Evolutionary conservation across 2,797 vertebrate genomes (phyloP).

Genomic region (Coilia nasus): DNA sequence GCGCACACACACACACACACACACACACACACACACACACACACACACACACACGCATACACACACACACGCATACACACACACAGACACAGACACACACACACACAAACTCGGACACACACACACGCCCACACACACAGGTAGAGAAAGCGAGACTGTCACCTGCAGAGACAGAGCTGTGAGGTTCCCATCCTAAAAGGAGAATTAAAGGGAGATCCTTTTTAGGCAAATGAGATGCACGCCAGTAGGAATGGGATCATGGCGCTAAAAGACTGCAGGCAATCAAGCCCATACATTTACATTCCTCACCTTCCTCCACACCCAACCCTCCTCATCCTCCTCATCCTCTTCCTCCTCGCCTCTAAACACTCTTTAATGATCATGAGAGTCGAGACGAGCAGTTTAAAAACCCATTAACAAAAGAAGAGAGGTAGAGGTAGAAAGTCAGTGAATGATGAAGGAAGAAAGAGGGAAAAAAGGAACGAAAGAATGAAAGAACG

Average conservation of each 20-base stretch:
- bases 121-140: not conserved
- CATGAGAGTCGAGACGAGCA: not conserved
- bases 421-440: not conserved
- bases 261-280: not conserved
- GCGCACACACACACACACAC: too few species aligned
- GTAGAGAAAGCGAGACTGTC: not conserved
- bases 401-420: not conserved
- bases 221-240: slow-evolving; percentile 14
- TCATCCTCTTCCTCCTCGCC: slow-evolving; percentile 40
- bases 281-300: not conserved
- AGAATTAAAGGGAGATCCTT: slow-evolving; percentile 7
- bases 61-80: too few species aligned
- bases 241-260: not conserved
- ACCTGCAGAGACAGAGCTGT: not conserved
- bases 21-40: too few species aligned
- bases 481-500: slow-evolving; percentile 29
- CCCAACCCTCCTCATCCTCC: slow-evolving; percentile 14
- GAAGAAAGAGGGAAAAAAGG: not conserved
- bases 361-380: not conserved
- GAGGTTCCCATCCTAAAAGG: not conserved
- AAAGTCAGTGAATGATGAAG: not conserved
- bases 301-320: slow-evolving; percentile 1
- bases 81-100: not conserved
- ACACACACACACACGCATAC: too few species aligned
- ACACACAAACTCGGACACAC: not conserved